Percentiles rank a stretch among this genome's conserved stretches.
Evolutionary conservation across 2,888 invertebrate genomes (phyloP).

Genomic region (Sympetrum striolatum): DNA sequence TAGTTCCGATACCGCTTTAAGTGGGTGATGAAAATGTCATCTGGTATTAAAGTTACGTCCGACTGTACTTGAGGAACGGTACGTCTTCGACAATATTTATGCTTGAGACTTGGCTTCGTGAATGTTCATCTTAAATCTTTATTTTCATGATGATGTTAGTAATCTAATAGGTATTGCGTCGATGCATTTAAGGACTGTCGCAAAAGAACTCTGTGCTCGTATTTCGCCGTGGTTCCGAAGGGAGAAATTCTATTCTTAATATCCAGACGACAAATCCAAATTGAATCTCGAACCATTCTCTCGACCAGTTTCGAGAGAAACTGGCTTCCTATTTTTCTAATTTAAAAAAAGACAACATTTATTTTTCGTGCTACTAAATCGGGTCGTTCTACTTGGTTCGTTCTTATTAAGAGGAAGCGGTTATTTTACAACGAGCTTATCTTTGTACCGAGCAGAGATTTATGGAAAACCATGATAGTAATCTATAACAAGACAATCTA

Average conservation of each 20-base stretch:
- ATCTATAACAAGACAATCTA: background rate
- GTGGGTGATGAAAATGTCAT: too few species aligned
- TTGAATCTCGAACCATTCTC: too few species aligned
- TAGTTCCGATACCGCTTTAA: too few species aligned
- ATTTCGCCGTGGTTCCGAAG: background rate
- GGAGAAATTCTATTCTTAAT: background rate
- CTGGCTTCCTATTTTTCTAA: too few species aligned
- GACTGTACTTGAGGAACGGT: background rate
- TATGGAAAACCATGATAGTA: background rate
- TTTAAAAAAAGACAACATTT: too few species aligned
- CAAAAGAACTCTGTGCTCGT: background rate
- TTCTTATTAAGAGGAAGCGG: too few species aligned
- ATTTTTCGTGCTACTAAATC: too few species aligned
- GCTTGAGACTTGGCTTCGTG: background rate
- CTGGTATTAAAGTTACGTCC: too few species aligned
- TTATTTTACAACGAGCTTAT: too few species aligned
- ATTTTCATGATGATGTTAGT: background rate
- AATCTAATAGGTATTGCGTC: background rate
- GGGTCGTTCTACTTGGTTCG: too few species aligned
- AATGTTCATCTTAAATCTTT: background rate
- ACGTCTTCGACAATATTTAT: background rate
- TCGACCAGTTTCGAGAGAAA: too few species aligned
- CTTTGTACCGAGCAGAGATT: background rate
- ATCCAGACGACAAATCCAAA: too few species aligned
- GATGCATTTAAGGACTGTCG: conserved; percentile 18